Evolutionary conservation across 2,888 invertebrate species (phyloP).

Genomic region (Idaea dimidiata): DNA sequence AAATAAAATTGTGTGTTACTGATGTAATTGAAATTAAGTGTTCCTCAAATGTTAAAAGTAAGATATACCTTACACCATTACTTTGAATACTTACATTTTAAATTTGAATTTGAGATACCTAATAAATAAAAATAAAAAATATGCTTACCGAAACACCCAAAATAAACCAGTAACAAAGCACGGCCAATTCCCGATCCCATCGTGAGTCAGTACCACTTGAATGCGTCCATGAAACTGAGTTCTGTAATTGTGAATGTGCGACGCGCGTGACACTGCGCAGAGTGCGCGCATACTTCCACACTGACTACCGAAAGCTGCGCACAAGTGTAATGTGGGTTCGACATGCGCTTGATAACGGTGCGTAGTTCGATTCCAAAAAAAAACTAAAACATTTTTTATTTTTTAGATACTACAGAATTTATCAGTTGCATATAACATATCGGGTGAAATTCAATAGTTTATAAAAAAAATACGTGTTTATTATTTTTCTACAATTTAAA

Average conservation of each 20-base stretch:
- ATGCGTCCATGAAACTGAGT: not conserved
- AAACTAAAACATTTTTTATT: too few relatives aligned
- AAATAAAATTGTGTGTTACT: too few relatives aligned
- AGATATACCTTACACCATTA: too few relatives aligned
- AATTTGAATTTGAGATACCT: not conserved
- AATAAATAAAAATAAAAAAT: not conserved
- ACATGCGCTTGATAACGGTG: not conserved
- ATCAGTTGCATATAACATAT: too few relatives aligned
- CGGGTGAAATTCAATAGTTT: too few relatives aligned
- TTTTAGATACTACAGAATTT: too few relatives aligned
- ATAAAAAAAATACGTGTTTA: too few relatives aligned
- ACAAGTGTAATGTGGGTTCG: not conserved
- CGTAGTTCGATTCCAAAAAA: too few relatives aligned
- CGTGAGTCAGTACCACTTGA: not conserved
- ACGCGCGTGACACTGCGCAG: not conserved
- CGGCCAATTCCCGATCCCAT: not conserved
- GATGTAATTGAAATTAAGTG: too few relatives aligned
- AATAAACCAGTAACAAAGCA: not conserved
- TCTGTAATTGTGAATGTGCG: not conserved
- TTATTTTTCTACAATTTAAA: too few relatives aligned
- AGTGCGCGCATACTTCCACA: not conserved
- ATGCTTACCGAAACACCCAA: not conserved
- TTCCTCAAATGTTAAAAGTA: too few relatives aligned
- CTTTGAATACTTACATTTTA: conserved; percentile 3
- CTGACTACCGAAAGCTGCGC: not conserved